phyloP scores from a whole-genome alignment of 2,797 vertebrate species.

The Labeo calbasu region DNA sequence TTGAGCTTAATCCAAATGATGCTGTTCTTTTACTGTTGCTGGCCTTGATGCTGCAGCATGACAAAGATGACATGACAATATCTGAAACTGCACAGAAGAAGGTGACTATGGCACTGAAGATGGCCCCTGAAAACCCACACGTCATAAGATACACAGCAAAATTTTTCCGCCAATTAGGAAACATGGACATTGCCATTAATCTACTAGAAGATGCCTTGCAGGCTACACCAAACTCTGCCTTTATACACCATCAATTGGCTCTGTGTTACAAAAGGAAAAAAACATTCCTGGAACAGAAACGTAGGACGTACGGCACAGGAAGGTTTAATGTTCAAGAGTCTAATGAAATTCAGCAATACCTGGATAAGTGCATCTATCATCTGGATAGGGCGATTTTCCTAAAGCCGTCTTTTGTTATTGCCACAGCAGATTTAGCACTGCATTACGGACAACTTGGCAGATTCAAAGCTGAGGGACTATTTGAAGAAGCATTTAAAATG shows the following conservation, averaged over 20 bases:
- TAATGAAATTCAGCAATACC: constrained; percentile 27
- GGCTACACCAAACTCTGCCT: constrained; percentile 61
- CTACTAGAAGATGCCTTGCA: constrained; percentile 69
- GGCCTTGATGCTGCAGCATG: constrained; percentile 71
- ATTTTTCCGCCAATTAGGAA: constrained; percentile 71
- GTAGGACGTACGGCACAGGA: neutral
- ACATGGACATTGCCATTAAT: constrained; percentile 56
- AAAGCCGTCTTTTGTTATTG: constrained; percentile 65
- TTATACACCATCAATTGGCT: constrained; percentile 78
- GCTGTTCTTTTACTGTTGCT: constrained; percentile 70
- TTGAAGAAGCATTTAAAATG: constrained; percentile 63
- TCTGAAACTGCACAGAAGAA: constrained; percentile 62
- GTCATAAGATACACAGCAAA: constrained; percentile 74
- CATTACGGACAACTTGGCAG: constrained; percentile 59
- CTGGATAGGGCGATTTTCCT: constrained; percentile 57
- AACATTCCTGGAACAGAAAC: neutral
- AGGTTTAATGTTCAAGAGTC: constrained; percentile 26
- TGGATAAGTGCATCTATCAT: constrained; percentile 63
- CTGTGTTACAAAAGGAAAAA: constrained; percentile 70
- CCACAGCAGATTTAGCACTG: constrained; percentile 66
- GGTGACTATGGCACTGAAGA: constrained; percentile 69
- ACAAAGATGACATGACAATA: rapidly evolving
- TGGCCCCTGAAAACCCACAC: constrained; percentile 68
- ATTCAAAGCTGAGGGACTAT: constrained; percentile 71
- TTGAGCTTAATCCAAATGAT: constrained; percentile 69